Evolutionary conservation across 2,888 invertebrate genomes (phyloP), one percentile per base, ranked within the genome.

Genomic region (Drosophila quasianomalipes): DNA sequence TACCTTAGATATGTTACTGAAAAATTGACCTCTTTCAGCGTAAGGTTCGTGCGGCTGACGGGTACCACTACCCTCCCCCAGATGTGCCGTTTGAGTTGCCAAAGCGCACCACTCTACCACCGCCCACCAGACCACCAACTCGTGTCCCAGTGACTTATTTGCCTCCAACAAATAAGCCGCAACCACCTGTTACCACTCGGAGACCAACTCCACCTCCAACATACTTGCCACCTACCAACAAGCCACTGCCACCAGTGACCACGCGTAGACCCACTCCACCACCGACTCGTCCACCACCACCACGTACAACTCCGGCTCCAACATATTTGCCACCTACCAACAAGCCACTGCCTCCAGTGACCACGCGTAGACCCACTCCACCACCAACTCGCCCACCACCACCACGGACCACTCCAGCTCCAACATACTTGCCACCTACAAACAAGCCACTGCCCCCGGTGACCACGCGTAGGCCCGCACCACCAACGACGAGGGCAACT

Each of bases 31-130:
- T 19, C 33, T 76, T 76, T 30, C 60, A 92, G 92, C 89, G 92
- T 70, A 85, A 89, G 68, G 69, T 70, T 69, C 93, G 92, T 58
- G 92, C 79, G 52, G 89, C 90, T 70, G 86, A 91, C 14, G 93
- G 93, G 30, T 93, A 93, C 66, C 69, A 79, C 33, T 93, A 93
- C 62, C 91, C 91, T 26, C 58, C 77, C 22, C 93, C 93, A 9
- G 39, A 65, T 5, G 79, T 92, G 22, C 92, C 92, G 28, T 93
- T 93, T 71, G 87, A 81, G 30, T 66, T 87, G 75, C 85, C 87
- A 4, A 33, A 51, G 35, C 83, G 83, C 44, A 71, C 84, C 33
- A 85, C 81, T 35, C 65, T 52, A 51, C 78, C 90, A 22, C 79
- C 85, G 41, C 77, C 70, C n/a, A 85, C 87, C 19, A 74, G 76